Evolutionary conservation across 1,140 invertebrate genomes (phyloP), one percentile per base, ranked within the genome.

Genomic region (Meloidogyne chitwoodi): DNA sequence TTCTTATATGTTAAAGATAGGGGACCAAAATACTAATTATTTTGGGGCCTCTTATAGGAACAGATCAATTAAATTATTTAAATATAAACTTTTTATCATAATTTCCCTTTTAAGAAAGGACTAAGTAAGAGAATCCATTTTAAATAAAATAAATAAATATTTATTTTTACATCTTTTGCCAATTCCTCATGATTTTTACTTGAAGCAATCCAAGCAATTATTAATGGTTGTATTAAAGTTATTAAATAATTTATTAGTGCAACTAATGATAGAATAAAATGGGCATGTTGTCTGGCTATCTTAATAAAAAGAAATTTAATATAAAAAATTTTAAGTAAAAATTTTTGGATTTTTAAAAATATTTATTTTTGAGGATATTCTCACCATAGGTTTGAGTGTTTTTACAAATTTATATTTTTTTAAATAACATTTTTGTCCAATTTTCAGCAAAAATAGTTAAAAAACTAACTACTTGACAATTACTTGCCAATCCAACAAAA

Each of bases 201-300:
- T 31, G 38, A 24, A 14, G 56, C 22, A 29, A 73, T 63, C 71
- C 71, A 65, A 34, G 71, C 61, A 14, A 73, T 64, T 61, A 73
- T 56, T 64, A 73, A n/a, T n/a, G 71, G 71, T 34, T 73, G 71
- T 22, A 73, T 64, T 64, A 73, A 11, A 22, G 71, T 73, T 12
- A 73, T 73, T 14, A 73, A n/a, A 34, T 73, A 73, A 31, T 73
- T 73, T n/a, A 73, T 63, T 22, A 73, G 56, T 2, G 71, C 56
- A n/a, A 73, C 61, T 31, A 73, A 22, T 27, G 71, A 31, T 5
- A 73, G 24, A 24, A 73, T 56, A 63, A 73, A 65, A n/a, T 73
- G 71, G 38, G 71, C 71, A 34, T 73, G 71, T 26, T 63, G 71
- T n/a, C 64, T 44, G 12, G 71, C 71, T 24, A 73, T 34, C 71